Evolutionary conservation across 2,113 vertebrate genomes (phyloP).

Genomic region (Centropristis striata): DNA sequence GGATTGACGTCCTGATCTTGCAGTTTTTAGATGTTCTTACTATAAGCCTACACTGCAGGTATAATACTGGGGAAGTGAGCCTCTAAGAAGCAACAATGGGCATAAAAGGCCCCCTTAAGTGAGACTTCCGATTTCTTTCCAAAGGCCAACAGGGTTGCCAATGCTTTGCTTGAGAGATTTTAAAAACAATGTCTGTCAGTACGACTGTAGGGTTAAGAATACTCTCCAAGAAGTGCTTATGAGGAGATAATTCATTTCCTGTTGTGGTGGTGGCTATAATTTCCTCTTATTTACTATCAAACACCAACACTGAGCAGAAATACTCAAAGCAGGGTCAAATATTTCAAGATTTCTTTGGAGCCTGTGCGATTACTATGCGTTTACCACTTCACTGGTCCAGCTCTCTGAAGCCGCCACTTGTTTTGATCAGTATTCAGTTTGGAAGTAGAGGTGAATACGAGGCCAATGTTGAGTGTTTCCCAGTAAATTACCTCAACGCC

Average conservation of each 20-base stretch:
- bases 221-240: background rate
- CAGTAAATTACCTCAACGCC: slow-evolving; percentile 59
- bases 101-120: background rate
- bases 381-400: slow-evolving; percentile 19
- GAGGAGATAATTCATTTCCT: slow-evolving; percentile 4
- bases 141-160: background rate
- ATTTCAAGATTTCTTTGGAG: background rate
- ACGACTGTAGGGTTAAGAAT: background rate
- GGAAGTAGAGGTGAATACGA: slow-evolving; percentile 20
- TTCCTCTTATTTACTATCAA: background rate
- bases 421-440: slow-evolving; percentile 51
- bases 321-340: slow-evolving; percentile 21
- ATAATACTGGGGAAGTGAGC: background rate
- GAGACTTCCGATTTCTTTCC: background rate
- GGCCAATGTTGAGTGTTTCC: slow-evolving; percentile 52
- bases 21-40: slow-evolving; percentile 2
- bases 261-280: background rate
- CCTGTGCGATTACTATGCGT: background rate
- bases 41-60: slow-evolving; percentile 2
- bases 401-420: slow-evolving; percentile 22
- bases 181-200: background rate
- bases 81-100: slow-evolving; percentile 12
- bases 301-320: slow-evolving; percentile 8
- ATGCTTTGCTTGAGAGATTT: background rate
- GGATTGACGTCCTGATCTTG: slow-evolving; percentile 14